Percentiles rank a stretch among this genome's conserved stretches.
phyloP scores from a whole-genome alignment of 2,113 vertebrate species.

The Leucopternis melanops region DNA sequence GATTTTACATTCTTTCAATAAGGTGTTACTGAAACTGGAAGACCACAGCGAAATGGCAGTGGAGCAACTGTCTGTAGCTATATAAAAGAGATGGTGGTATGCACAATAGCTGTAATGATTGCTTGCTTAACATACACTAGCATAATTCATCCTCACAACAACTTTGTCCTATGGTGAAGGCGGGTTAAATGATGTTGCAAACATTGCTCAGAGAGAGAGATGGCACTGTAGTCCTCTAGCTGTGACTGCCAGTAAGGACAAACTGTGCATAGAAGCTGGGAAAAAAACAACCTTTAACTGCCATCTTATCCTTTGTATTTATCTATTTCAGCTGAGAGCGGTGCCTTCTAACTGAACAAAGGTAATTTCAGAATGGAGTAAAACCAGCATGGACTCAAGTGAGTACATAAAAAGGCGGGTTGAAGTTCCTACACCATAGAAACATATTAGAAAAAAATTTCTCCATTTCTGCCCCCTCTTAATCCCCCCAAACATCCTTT shows the following conservation, averaged over 20 bases:
- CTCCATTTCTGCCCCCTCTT: not conserved
- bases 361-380: not conserved
- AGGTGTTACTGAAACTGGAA: not conserved
- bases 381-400: not conserved
- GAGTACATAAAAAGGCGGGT: not conserved
- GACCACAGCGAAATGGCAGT: not conserved
- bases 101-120: not conserved
- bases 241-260: not conserved
- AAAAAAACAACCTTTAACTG: not conserved
- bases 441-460: not conserved
- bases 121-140: not conserved
- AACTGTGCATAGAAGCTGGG: not conserved
- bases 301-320: not conserved
- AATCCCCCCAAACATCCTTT: not conserved
- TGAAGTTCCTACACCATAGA: not conserved
- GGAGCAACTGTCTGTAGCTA: not conserved
- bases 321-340: not conserved
- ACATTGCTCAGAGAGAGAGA: not conserved
- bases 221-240: conserved; percentile 9
- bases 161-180: not conserved
- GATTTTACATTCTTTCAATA: not conserved
- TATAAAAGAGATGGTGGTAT: not conserved
- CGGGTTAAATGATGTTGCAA: conserved; percentile 5
- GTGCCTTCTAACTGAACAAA: not conserved
- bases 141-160: not conserved